Base-by-base conservation (phyloP, 2,888 invertebrate species). In the Dendrolimus pini region DNA sequence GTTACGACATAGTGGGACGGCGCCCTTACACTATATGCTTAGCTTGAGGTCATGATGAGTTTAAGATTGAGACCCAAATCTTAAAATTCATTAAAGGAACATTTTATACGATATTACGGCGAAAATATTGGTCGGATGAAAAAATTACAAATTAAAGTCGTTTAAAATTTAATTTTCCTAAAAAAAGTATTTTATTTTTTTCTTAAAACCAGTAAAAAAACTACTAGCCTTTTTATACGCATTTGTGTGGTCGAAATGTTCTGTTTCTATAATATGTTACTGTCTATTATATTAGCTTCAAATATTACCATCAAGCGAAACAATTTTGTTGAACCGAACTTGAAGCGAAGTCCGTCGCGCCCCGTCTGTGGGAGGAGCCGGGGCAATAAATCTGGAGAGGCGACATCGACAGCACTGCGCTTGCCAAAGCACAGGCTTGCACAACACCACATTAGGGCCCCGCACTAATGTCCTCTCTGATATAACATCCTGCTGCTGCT, bases 401-500 rank as follows among this genome's bases (percentile, higher is more conserved):
- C 69, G 79, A 77, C 79, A 79, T 78, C 77, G 79, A 77, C 78
- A 78, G 74, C 73, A 66, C 67, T 66, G 69, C 74, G 71, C 72
- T 74, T 75, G 75, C 73, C 78, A 71, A 74, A 76, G 76, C 77
- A 74, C 75, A 68, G 68, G 62, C 67, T 65, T 62, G 66, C 71
- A 66, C 76, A 69, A 72, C 78, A 77, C 73, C 73, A 76, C 79
- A 78, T 80, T 80, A 78, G 76, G 71, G 74, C 65, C 67, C 61
- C 69, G 65, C 71, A 71, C 79, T 80, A 81, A 80, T 80, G 80
- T 78, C 71, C 69, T 62, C 69, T 62, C 70, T 70, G 74, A 75
- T 76, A 74, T 72, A 75, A 72, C 72, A 72, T 71, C 73, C 69
- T 64, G 64, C 63, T 62, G 66, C 55, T 58, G 57, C 65, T 64